These are phyloP conservation scores for Spea bombifrons DNA, from an alignment of 2,113 vertebrate species.

Conservation along the genomic window DNA sequence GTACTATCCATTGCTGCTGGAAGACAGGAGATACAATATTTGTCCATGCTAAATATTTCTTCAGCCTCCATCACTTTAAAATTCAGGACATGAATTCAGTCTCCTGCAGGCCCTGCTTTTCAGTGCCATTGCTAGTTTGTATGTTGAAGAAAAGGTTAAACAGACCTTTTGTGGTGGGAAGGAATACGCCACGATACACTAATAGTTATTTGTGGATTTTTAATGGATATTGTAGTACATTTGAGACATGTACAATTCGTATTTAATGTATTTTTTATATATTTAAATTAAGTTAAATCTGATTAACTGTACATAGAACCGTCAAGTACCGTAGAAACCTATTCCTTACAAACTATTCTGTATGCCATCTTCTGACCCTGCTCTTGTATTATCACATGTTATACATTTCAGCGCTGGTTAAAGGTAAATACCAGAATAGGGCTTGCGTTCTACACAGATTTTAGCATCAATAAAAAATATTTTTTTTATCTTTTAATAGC, in stretches of 20 bases:
- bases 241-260: constrained; percentile 7
- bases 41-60: constrained; percentile 37
- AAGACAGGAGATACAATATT: constrained; percentile 46
- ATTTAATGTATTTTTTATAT: not conserved
- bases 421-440: no score
- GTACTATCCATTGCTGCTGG: constrained; percentile 27
- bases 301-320: not conserved
- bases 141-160: constrained; percentile 15
- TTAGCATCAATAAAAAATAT: no score
- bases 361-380: no score
- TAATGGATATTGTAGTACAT: constrained; percentile 5
- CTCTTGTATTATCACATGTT: no score
- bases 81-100: constrained; percentile 33
- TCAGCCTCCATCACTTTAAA: constrained; percentile 33
- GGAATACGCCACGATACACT: constrained; percentile 16
- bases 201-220: constrained; percentile 20
- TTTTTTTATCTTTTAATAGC: no score
- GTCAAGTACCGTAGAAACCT: not conserved
- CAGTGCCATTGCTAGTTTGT: constrained; percentile 23
- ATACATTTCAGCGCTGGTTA: no score
- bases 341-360: no score
- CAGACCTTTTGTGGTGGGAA: constrained; percentile 22
- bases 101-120: constrained; percentile 19
- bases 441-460: no score
- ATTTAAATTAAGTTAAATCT: no score